Percentiles rank a stretch among this genome's conserved stretches.
These are phyloP conservation scores for Drosophila mimica DNA, from an alignment of 2,888 invertebrate genomes.

Conservation along the genomic window DNA sequence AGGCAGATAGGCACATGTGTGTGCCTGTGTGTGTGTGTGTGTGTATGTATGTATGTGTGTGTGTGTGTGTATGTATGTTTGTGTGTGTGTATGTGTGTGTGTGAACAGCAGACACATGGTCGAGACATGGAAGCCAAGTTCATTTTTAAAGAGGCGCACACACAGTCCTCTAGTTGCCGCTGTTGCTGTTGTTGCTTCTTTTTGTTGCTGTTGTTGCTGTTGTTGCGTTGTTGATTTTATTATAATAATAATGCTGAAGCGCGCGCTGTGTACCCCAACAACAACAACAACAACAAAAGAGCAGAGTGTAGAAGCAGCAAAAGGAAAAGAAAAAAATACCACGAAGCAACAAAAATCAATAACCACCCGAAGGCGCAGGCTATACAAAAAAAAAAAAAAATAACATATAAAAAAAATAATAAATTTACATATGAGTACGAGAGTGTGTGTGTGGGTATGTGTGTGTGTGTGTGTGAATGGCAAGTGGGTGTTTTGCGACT, in stretches of 20 bases:
- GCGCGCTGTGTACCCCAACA: constrained; percentile 25
- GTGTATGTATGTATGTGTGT: constrained; percentile 3
- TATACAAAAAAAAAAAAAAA: constrained; percentile 9
- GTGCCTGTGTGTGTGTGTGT: background rate
- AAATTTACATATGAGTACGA: constrained; percentile 10
- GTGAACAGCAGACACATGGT: constrained; percentile 51
- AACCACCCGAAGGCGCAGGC: constrained; percentile 67
- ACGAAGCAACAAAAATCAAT: constrained; percentile 70
- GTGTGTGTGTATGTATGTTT: constrained; percentile 1
- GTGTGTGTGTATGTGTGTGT: constrained; percentile 6
- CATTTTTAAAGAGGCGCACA: constrained; percentile 42
- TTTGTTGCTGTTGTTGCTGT: constrained; percentile 1
- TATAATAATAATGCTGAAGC: constrained; percentile 71
- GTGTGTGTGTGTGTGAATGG: constrained; percentile 26
- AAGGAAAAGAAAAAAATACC: constrained; percentile 20
- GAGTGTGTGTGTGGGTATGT: constrained; percentile 9
- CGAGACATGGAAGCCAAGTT: constrained; percentile 57
- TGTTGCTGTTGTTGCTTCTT: constrained; percentile 6
- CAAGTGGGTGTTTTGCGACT: constrained; percentile 39
- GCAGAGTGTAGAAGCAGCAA: constrained; percentile 5
- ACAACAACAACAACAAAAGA: constrained; percentile 14
- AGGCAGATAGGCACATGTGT: background rate
- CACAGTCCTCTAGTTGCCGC: background rate
- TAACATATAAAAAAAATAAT: background rate
- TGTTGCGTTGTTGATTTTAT: constrained; percentile 69